Conservation (phyloP, 1,140 invertebrate genomes). For the Hylyphantes graminicola region DNA sequence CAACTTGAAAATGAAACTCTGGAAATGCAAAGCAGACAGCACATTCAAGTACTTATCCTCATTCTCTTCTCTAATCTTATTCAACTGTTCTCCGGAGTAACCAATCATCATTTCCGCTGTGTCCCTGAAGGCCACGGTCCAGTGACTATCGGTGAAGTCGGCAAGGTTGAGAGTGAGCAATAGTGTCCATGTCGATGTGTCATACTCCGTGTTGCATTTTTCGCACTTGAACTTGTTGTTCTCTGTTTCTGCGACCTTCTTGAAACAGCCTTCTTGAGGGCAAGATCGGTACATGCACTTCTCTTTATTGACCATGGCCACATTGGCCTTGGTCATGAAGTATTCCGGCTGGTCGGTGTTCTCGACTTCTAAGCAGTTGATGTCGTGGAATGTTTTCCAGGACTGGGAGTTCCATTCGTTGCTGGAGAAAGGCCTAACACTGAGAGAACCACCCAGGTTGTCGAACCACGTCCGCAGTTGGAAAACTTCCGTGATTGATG, state of each 20-base stretch:
- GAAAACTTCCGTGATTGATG: slow-evolving; percentile 9
- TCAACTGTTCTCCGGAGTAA: slow-evolving; percentile 80
- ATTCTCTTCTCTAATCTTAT: slow-evolving; percentile 68
- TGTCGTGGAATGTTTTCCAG: slow-evolving; percentile 80
- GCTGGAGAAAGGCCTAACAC: not conserved
- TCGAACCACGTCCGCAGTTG: slow-evolving; percentile 13
- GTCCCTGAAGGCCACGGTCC: slow-evolving; percentile 91
- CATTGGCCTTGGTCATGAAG: slow-evolving; percentile 77
- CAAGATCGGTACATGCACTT: slow-evolving; percentile 88
- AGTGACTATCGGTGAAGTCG: slow-evolving; percentile 83
- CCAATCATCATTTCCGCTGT: slow-evolving; percentile 84
- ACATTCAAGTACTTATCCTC: slow-evolving; percentile 71
- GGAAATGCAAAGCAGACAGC: slow-evolving; percentile 81
- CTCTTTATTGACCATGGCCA: slow-evolving; percentile 78
- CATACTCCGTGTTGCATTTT: slow-evolving; percentile 87
- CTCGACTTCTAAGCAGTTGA: slow-evolving; percentile 75
- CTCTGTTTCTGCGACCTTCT: slow-evolving; percentile 88
- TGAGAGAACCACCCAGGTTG: not conserved
- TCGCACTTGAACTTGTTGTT: slow-evolving; percentile 92
- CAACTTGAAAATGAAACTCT: slow-evolving; percentile 82
- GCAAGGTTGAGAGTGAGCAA: slow-evolving; percentile 79
- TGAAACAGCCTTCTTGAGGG: slow-evolving; percentile 86
- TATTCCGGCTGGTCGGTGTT: slow-evolving; percentile 80
- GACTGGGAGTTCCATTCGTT: slow-evolving; percentile 40
- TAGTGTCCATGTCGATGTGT: slow-evolving; percentile 87